Base-by-base conservation (phyloP, 2,113 vertebrate genomes). In the Pedionomus torquatus region DNA sequence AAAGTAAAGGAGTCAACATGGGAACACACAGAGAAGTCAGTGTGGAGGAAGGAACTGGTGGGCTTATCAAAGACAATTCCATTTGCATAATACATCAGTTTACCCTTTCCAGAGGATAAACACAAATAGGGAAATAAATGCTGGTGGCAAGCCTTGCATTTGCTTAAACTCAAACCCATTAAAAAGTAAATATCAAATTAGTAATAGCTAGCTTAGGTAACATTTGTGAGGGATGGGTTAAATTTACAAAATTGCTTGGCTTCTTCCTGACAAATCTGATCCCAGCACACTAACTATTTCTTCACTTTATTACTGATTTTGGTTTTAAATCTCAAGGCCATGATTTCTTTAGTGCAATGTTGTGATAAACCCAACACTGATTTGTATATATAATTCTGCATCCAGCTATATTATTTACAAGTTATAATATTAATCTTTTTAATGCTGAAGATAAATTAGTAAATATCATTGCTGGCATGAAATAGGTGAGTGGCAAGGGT, bases 171-270 rank as follows among this genome's bases (percentile, higher is more conserved):
- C 0, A 1, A 85, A 46, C 63, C 95, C 60, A 69, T 88, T 96
- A 94, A 94, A 87, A 39, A 81, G 48, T 57, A 84, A 90, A 60
- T 61, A 90, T 48, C 43, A 78, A 89, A 92, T 78, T 57, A 82
- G 25, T 63, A 92, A 58, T n/a, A 76, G 49, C 35, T 83, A 55
- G 1, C 2, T 68, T 60, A 49, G 25, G 35, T 28, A 76, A 71
- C 30, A 9, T 70, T 91, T 83, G 10, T 28, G 46, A 11, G 41
- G 17, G 37, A 54, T 11, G 7, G 28, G 31, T 81, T 78, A 78
- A 86, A 84, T 83, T 87, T 75, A 89, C 44, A 89, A 76, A 87
- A 90, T 30, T 46, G 37, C 57, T 72, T 0, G 0, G 17, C 26
- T 83, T 86, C 5, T 0, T 71, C 60, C 43, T 71, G 55, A 55